phyloP scores from a whole-genome alignment of 1,140 invertebrate genomes.

The Leptinotarsa lineolata region DNA sequence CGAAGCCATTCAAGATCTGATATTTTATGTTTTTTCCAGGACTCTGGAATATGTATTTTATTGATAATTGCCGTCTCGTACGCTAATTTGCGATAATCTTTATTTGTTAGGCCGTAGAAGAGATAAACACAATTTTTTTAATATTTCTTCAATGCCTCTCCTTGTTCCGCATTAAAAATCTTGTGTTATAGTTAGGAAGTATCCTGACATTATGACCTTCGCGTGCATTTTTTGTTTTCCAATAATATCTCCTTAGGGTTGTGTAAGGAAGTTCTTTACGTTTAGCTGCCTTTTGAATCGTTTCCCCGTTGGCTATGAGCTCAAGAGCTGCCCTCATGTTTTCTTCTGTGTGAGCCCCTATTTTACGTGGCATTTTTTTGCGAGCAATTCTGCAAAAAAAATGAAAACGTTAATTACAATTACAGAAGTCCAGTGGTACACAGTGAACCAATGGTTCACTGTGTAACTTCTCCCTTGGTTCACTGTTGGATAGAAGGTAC shows the following conservation, averaged over 20 bases:
- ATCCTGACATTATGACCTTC: background rate
- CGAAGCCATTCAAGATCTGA: slow-evolving; percentile 34
- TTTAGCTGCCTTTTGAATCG: background rate
- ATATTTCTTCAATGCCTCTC: background rate
- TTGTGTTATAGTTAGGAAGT: slow-evolving; percentile 8
- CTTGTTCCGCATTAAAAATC: background rate
- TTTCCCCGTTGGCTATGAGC: background rate
- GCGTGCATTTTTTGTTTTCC: slow-evolving; percentile 1
- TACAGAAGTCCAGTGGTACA: background rate
- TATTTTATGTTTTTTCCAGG: slow-evolving; percentile 24
- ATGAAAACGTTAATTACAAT: background rate
- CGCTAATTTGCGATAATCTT: slow-evolving; percentile 13
- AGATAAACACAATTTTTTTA: background rate
- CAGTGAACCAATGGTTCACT: background rate
- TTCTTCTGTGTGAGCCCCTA: slow-evolving; percentile 1
- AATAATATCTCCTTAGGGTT: background rate
- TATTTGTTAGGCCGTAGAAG: slow-evolving; percentile 5
- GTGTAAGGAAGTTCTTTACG: background rate
- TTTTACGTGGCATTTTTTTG: slow-evolving; percentile 1
- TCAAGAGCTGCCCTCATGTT: background rate
- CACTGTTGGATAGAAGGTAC: background rate
- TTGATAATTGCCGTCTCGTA: slow-evolving; percentile 8
- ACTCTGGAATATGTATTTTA: slow-evolving; percentile 3
- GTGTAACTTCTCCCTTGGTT: background rate
- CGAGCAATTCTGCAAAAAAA: background rate